Evolutionary conservation across 1,140 invertebrate genomes (phyloP), one percentile per base, ranked within the genome.

Genomic region (Neodiprion fabricii): DNA sequence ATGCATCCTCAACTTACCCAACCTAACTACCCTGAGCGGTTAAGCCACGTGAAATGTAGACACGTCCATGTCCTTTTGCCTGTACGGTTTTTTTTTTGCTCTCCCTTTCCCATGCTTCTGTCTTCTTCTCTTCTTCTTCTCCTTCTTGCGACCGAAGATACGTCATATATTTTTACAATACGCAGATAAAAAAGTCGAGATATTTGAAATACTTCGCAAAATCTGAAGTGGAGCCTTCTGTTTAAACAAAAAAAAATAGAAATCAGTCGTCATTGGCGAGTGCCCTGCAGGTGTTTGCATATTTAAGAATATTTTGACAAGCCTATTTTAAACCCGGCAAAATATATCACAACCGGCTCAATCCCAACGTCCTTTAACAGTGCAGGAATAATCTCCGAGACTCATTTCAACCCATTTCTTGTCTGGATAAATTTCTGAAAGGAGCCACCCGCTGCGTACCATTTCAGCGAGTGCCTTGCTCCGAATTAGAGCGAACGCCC

Each of bases 1-100:
- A 84, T 85, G 83, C 81, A 82, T 79, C 80, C 80, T 82, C 80
- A 77, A 82, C 79, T 82, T 81, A 73, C 74, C 77, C 79, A 81
- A 84, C 82, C 53, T 40, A 40, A 40, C 53, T 17, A 61, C 78
- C 78, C 83, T 79, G 69, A 77, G 77, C 75, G 81, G 79, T 79
- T 81, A 78, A 80, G 77, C 82, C 77, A 80, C 79, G 80, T 80
- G 78, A 83, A 77, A 80, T 75, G 76, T 79, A 76, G 79, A 72
- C 53, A 61, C 53, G 53, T 61, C 78, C 80, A 76, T 78, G 78
- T 79, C 78, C 77, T 79, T 83, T 82, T 72, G 78, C 75, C 75
- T 17, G 3, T 71, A 48, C 14, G 9, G 9, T n/a, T 70, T 70
- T 70, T 70, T 70, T 40, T 40, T 40, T 5, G 28, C 1, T 40